Conservation (phyloP, 2,888 invertebrate genomes). For the Idaea dimidiata region DNA sequence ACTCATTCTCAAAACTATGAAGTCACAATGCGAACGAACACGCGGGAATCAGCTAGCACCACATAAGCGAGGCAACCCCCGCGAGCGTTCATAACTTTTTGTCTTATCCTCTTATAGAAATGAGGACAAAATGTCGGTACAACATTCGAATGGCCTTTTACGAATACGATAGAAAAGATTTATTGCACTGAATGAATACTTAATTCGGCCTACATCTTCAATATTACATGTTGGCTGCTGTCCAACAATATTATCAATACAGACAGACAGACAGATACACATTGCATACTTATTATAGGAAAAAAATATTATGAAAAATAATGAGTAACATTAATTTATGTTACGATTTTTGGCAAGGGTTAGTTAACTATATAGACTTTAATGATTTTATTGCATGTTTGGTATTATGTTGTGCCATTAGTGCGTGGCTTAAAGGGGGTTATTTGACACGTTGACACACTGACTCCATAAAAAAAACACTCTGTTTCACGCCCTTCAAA, state of each 20-base stretch:
- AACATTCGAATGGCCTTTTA: slow-evolving; percentile 36
- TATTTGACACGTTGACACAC: no score
- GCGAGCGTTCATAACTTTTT: slow-evolving; percentile 20
- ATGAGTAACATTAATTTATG: neutral
- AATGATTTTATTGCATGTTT: neutral
- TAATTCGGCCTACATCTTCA: slow-evolving; percentile 58
- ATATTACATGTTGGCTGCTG: slow-evolving; percentile 58
- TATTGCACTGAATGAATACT: slow-evolving; percentile 66
- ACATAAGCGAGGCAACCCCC: slow-evolving; percentile 13
- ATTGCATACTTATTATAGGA: slow-evolving; percentile 28
- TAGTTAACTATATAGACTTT: neutral
- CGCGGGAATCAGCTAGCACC: neutral
- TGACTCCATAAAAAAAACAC: no score
- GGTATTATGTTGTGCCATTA: no score
- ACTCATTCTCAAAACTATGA: neutral
- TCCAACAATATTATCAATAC: slow-evolving; percentile 66
- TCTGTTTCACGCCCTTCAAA: no score
- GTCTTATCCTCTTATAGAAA: slow-evolving; percentile 38
- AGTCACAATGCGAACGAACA: neutral
- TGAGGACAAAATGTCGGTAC: slow-evolving; percentile 38
- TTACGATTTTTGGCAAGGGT: neutral
- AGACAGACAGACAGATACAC: slow-evolving; percentile 49
- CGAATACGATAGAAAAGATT: slow-evolving; percentile 67
- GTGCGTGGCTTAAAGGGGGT: no score
- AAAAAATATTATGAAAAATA: slow-evolving; percentile 9